Base-by-base conservation (phyloP, 2,113 vertebrate species). In the Oxyura jamaicensis region DNA sequence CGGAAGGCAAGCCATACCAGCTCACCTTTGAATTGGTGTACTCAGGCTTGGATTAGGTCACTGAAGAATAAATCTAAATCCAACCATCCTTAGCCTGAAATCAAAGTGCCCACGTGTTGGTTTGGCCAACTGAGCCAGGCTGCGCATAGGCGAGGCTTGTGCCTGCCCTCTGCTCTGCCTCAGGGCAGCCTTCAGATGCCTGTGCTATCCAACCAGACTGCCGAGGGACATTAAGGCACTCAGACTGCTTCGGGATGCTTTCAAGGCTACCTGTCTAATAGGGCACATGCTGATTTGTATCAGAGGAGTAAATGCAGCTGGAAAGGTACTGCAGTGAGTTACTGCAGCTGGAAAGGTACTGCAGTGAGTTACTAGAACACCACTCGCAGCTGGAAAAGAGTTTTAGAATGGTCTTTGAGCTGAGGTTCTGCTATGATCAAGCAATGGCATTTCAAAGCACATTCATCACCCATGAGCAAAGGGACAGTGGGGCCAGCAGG, bases 1-100 rank as follows among this genome's bases (percentile, higher is more conserved):
- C 10, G 86, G 85, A 81, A 95, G n/a, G 71, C 68, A 95, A 92
- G 29, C 13, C 52, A 67, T 29, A 83, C 82, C 79, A 74, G 63
- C 85, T 93, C 46, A 10, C 88, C 82, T 81, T 63, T 76, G 91
- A 90, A 81, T 46, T 85, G 55, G 63, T 90, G 66, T 50, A 88
- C 6, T 80, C 33, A 23, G 7, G 5, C 9, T 66, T 67, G 52
- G 11, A 1, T 59, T 25, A 17, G 12, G 26, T 11, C 36, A 35
- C 2, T 8, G 29, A 35, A 46, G 36, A 36, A 56, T 11, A 67
- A 35, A 33, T 29, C 33, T 33, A 50, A 59, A 8, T 26, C 35
- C 48, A 39, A 60, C 31, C 1, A 0, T 41, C 26, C 35, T 77
- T 18, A 48, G 53, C 41, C 17, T 10, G n/a, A 46, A 65, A 41